Evolutionary conservation across 2,888 invertebrate genomes (phyloP), one percentile per base, ranked within the genome.

Genomic region (Elegia similella): DNA sequence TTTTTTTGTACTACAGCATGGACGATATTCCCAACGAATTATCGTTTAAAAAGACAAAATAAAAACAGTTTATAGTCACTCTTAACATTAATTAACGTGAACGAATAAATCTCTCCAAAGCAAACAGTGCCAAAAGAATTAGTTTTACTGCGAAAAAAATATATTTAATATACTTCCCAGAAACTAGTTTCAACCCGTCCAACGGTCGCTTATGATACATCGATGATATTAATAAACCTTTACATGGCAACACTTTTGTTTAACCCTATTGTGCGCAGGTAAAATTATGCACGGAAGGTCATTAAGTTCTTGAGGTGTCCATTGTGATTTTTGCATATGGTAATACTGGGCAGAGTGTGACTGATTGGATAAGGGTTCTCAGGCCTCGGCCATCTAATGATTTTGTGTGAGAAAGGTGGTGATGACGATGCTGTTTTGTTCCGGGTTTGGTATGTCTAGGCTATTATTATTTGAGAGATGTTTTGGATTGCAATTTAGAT

Each of bases 251-350:
- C 72, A 75, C 76, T 77, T 81, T 90, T 90, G 88, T 89, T 82
- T 90, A 86, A 83, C 81, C 86, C 88, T 80, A 80, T 88, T 84
- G 84, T 84, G 72, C 61, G 62, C 60, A 60, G 67, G 64, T 69
- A 69, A 79, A 84, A 85, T 87, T 88, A 86, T 86, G 75, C 84
- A 82, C 74, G 80, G 79, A 70, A 70, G 72, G 77, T 78, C 84
- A 88, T 88, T 88, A 88, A 86, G 79, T 85, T 78, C 82, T 84
- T 80, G 75, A 78, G 78, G 68, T 68, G 60, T 65, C 76, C 75
- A 81, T 89, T 89, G 90, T 90, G 73, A 86, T 83, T 82, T 87
- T 84, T 79, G 84, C 82, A 74, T 86, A 86, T 86, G 87, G 78
- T 82, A 88, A 88, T 88, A 73, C 62, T 62, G 67, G 62, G 67